Percentiles rank a stretch among this genome's conserved stretches.
phyloP scores from a whole-genome alignment of 2,888 invertebrate genomes.

The Fragum fragum region DNA sequence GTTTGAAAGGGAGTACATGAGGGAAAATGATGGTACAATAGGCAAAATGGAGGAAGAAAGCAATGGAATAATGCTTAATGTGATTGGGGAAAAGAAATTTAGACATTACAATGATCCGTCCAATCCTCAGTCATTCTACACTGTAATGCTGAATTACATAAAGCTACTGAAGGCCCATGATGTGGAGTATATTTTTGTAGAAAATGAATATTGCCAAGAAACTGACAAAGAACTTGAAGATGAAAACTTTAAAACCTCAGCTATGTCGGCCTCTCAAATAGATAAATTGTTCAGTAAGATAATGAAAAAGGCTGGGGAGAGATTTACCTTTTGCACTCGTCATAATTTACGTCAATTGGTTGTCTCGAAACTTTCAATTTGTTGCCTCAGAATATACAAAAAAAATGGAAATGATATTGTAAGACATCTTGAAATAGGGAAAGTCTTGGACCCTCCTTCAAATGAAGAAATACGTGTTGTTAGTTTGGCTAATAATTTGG shows the following conservation, averaged over 20 bases:
- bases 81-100: not conserved
- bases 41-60: no score
- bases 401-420: not conserved
- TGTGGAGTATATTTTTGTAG: not conserved
- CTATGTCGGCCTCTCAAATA: no score
- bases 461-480: no score
- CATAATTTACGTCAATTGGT: not conserved
- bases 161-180: not conserved
- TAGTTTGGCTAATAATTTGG: no score
- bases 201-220: not conserved
- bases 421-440: not conserved
- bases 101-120: slow-evolving; percentile 39
- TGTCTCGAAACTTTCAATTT: not conserved
- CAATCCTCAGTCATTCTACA: slow-evolving; percentile 48
- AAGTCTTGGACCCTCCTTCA: not conserved
- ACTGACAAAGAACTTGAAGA: not conserved
- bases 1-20: no score
- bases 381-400: not conserved
- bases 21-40: no score
- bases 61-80: not conserved
- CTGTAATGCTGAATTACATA: slow-evolving; percentile 4
- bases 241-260: no score
- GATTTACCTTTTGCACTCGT: not conserved
- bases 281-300: not conserved
- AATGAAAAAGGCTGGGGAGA: not conserved